phyloP scores from a whole-genome alignment of 1,140 invertebrate genomes.

The Homalodisca vitripennis region DNA sequence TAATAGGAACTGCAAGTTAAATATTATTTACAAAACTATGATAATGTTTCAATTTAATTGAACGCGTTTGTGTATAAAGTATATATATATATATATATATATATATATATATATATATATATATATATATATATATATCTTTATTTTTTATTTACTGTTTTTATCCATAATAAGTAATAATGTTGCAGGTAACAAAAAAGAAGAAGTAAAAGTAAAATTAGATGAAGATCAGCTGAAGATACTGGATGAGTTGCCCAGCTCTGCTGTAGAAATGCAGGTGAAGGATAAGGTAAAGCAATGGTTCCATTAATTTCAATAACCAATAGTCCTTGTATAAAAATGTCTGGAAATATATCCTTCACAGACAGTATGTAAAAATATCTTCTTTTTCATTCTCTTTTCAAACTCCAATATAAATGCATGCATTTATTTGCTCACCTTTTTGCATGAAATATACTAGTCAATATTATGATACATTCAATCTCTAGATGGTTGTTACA shows the following conservation, averaged over 20 bases:
- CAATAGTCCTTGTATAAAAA: too few species aligned
- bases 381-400: too few species aligned
- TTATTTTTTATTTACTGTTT: not conserved
- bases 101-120: not conserved
- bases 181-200: slow-evolving; percentile 57
- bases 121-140: too few species aligned
- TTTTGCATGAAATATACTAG: too few species aligned
- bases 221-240: slow-evolving; percentile 78
- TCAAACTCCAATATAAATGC: too few species aligned
- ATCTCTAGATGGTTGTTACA: too few species aligned
- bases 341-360: too few species aligned
- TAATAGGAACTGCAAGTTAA: too few species aligned
- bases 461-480: too few species aligned
- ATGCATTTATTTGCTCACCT: too few species aligned
- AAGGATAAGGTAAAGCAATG: slow-evolving; percentile 83
- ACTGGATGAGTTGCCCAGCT: slow-evolving; percentile 85
- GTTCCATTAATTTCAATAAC: slow-evolving; percentile 17
- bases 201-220: slow-evolving; percentile 62
- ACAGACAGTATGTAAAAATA: too few species aligned
- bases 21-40: not conserved
- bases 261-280: slow-evolving; percentile 92
- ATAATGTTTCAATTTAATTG: not conserved
- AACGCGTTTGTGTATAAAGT: not conserved
- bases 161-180: too few species aligned
- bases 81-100: not conserved